phyloP scores from a whole-genome alignment of 2,888 invertebrate genomes.

The Netelia fuscicornis region DNA sequence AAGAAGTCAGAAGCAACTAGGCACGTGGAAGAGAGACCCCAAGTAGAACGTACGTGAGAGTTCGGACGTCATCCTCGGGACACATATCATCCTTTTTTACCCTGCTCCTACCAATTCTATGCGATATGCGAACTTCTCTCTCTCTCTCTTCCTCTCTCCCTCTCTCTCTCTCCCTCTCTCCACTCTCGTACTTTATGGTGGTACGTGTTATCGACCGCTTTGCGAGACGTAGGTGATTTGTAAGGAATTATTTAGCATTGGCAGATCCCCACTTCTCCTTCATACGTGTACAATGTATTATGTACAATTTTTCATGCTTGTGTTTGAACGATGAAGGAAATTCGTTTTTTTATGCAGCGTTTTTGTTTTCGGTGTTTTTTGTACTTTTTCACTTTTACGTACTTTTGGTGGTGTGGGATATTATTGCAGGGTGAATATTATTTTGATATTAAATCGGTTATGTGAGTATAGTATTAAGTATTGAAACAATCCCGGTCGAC shows the following conservation, averaged over 20 bases:
- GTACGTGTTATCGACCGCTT: constrained; percentile 54
- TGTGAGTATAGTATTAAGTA: constrained; percentile 21
- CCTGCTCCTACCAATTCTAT: not conserved
- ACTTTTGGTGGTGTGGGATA: not conserved
- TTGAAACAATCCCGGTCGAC: constrained; percentile 3
- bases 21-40: constrained; percentile 36
- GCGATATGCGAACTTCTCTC: not conserved
- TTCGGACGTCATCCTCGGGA: constrained; percentile 57
- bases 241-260: constrained; percentile 57
- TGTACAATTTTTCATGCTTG: constrained; percentile 35
- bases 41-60: constrained; percentile 48
- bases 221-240: constrained; percentile 61
- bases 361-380: not conserved
- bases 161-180: not conserved
- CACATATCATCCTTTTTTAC: constrained; percentile 36
- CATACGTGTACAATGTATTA: constrained; percentile 42
- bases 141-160: not conserved
- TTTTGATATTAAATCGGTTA: constrained; percentile 7
- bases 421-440: constrained; percentile 25
- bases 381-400: not conserved
- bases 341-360: constrained; percentile 11
- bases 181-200: not conserved
- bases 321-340: constrained; percentile 14
- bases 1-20: constrained; percentile 47
- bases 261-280: constrained; percentile 10